phyloP scores from a whole-genome alignment of 2,888 invertebrate genomes.

The Xestoiulus laeticollis region DNA sequence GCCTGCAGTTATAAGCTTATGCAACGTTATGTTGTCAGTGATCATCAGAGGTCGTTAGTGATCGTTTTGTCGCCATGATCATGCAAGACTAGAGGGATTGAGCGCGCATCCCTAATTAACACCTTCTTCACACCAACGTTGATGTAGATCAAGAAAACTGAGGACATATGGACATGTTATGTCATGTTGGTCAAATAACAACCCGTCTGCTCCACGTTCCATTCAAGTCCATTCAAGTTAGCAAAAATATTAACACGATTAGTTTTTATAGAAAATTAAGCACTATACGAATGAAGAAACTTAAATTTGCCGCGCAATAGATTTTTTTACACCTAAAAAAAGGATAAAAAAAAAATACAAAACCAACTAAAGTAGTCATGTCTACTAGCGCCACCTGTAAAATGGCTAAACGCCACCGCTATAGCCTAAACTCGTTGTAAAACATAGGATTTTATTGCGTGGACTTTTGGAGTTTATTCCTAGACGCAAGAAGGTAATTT shows the following conservation, averaged over 20 bases:
- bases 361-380: neutral
- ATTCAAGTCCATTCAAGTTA: too few species aligned
- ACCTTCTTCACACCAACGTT: too few species aligned
- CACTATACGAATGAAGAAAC: neutral
- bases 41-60: too few species aligned
- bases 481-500: conserved; percentile 13
- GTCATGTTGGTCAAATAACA: too few species aligned
- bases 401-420: neutral
- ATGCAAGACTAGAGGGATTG: too few species aligned
- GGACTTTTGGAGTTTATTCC: neutral
- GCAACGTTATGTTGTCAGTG: too few species aligned
- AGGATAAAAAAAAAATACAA: neutral
- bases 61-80: too few species aligned
- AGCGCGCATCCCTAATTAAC: too few species aligned
- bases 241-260: neutral
- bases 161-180: too few species aligned
- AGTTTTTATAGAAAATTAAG: neutral
- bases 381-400: conserved; percentile 5
- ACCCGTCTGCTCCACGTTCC: too few species aligned
- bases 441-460: neutral
- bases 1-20: too few species aligned
- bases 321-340: neutral
- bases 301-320: neutral
- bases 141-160: too few species aligned
- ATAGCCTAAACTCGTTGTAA: neutral